A percentile compares a stretch with the other conserved stretches of the same genome.
phyloP scores from a whole-genome alignment of 2,113 vertebrate species.

The Urocitellus parryii region DNA sequence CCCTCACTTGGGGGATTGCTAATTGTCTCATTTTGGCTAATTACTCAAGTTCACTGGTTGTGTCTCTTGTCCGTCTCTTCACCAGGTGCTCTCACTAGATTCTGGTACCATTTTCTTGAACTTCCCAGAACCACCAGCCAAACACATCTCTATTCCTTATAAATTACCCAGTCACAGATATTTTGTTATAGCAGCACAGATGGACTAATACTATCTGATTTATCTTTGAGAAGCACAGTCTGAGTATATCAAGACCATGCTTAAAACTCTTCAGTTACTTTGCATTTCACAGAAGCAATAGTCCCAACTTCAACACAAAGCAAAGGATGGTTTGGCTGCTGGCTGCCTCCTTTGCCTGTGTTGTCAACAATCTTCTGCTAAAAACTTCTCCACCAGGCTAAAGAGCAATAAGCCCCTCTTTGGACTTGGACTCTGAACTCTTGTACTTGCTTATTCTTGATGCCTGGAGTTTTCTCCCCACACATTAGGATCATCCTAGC shows the following conservation, averaged over 20 bases:
- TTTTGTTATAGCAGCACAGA: neutral
- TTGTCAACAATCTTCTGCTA: neutral
- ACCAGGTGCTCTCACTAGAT: neutral
- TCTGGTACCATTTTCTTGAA: neutral
- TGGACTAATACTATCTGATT: rapidly evolving
- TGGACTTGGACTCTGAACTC: neutral
- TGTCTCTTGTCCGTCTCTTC: neutral
- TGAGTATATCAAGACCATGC: neutral
- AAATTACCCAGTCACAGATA: neutral
- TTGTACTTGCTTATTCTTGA: neutral
- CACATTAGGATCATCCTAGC: neutral
- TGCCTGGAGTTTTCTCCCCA: too few species aligned
- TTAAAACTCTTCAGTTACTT: neutral
- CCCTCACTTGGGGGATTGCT: too few species aligned
- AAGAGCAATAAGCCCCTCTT: neutral
- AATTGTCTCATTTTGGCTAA: too few species aligned
- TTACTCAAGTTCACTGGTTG: too few species aligned
- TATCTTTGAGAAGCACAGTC: neutral
- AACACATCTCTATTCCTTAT: too few species aligned
- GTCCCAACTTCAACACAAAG: neutral
- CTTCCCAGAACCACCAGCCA: neutral
- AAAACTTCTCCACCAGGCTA: neutral
- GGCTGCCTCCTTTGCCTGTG: neutral
- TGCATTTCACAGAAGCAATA: neutral
- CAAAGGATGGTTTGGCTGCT: neutral